Evolutionary conservation across 2,797 vertebrate species (phyloP), one percentile per base, ranked within the genome.

Genomic region (Rhyacichthys aspro): DNA sequence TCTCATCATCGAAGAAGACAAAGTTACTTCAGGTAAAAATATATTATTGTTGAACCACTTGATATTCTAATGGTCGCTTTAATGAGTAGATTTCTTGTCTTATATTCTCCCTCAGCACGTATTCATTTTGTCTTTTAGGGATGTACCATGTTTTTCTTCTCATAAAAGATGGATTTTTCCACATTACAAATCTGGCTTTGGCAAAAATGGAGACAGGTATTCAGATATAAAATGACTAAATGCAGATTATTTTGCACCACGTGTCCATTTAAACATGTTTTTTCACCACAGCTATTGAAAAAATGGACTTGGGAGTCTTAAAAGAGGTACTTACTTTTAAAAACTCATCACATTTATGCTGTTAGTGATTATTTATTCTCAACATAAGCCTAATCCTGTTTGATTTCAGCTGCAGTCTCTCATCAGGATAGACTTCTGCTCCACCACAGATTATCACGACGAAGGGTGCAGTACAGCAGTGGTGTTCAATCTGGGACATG

Each of bases 101-200:
- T 23, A 23, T 23, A 23, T 23, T 5, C 19, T 23, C 19, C 5
- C 2, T 23, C 19, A 23, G 19, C 19, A 2, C 5, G 19, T 23
- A 5, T 64, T 64, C 14, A 59, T 78, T 55, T 23, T 65, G 63
- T 16, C 72, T 55, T 2, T 9, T 81, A 99, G 97, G 94, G 47
- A 82, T 89, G 48, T 95, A 93, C 79, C 93, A 96, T 46, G 84
- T 95, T 69, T 93, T 98, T 58, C 75, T 98, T 45, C 91, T 97
- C 43, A 89, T 93, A 8, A 89, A 85, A 38, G 89, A 81, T 74
- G 97, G 96, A 0, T 95, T 97, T 72, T 94, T 96, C 83, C 95
- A 92, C 71, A 87, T 98, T 76, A 89, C 91, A 80, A 91, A 94
- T 64, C 91, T 99, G 36, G 91, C 93, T 18, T 87, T 99, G 89